Evolutionary conservation across 1,140 invertebrate species (phyloP), one percentile per base, ranked within the genome.

Genomic region (Parapsyche elsis): DNA sequence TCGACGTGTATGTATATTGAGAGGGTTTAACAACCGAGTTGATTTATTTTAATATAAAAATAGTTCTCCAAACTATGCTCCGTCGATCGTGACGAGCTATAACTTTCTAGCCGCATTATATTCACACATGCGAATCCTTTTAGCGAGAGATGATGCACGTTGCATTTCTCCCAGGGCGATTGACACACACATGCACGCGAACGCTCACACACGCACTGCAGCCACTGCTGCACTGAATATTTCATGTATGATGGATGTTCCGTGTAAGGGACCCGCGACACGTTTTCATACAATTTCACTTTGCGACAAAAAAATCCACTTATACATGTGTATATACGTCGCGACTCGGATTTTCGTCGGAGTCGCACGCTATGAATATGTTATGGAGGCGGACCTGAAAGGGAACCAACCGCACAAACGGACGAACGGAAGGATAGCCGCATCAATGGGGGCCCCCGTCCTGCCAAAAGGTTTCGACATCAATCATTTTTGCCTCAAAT

Each of bases 161-260:
- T 82, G 79, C 81, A 82, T 82, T 64, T 82, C 57, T 61, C 81
- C 81, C 81, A 75, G 79, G 76, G 76, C 81, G 79, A 82, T 80
- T 78, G 79, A 82, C 75, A 71, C 81, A 77, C 79, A 57, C 61
- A 71, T 73, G 21, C 53, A 80, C 71, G n/a, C n/a, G n/a, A n/a
- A n/a, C n/a, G n/a, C 30, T 4, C 30, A 38, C 30, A 38, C 30
- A 38, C 30, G 30, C 30, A 38, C 30, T 38, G 30, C 30, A 38
- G 30, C 30, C 30, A 7, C 30, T 38, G 30, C 30, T 38, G 30
- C 30, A 38, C 30, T 82, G 81, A 82, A 82, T 82, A 82, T 82
- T 82, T 82, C 73, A 82, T 82, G 76, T 82, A 82, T 82, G 81
- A 82, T 82, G 81, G 81, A 82, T 82, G 80, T 82, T 82, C 59